These are phyloP conservation scores for Menidia beryllina DNA, from an alignment of 2,113 vertebrate species.

Conservation along the genomic window DNA sequence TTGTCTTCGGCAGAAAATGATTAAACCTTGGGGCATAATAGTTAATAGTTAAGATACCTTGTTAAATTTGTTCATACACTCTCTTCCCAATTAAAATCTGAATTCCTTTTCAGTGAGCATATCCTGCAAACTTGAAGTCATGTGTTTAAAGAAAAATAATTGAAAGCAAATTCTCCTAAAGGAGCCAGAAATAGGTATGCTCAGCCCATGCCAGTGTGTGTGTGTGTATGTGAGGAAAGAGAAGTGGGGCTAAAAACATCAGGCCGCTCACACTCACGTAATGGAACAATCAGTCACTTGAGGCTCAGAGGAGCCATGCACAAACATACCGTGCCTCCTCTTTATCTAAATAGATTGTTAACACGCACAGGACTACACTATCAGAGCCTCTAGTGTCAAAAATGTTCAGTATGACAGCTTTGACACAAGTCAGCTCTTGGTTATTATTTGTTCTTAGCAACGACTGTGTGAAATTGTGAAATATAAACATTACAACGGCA, in stretches of 20 bases:
- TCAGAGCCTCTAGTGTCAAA: constrained; percentile 61
- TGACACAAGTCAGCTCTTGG: constrained; percentile 11
- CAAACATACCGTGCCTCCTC: constrained; percentile 51
- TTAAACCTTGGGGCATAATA: constrained; percentile 6
- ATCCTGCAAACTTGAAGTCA: constrained; percentile 8
- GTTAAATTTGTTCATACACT: not conserved
- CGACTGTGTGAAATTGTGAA: not conserved
- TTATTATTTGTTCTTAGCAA: constrained; percentile 8
- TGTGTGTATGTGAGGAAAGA: constrained; percentile 50
- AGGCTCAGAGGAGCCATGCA: constrained; percentile 32
- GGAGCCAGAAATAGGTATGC: constrained; percentile 55
- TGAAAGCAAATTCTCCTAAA: constrained; percentile 43
- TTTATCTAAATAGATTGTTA: constrained; percentile 67
- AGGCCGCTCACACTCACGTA: constrained; percentile 56
- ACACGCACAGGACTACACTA: constrained; percentile 37
- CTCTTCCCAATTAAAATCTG: constrained; percentile 10
- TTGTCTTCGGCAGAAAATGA: not conserved
- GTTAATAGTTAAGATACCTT: not conserved
- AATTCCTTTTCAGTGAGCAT: constrained; percentile 48
- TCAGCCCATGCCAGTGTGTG: constrained; percentile 34
- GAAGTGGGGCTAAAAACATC: constrained; percentile 54
- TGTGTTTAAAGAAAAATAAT: constrained; percentile 52
- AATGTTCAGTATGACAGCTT: constrained; percentile 54
- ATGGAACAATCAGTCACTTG: constrained; percentile 71
- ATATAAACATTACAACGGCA: not conserved